Evolutionary conservation across 2,888 invertebrate species (phyloP).

Genomic region (Athalia circularis): DNA sequence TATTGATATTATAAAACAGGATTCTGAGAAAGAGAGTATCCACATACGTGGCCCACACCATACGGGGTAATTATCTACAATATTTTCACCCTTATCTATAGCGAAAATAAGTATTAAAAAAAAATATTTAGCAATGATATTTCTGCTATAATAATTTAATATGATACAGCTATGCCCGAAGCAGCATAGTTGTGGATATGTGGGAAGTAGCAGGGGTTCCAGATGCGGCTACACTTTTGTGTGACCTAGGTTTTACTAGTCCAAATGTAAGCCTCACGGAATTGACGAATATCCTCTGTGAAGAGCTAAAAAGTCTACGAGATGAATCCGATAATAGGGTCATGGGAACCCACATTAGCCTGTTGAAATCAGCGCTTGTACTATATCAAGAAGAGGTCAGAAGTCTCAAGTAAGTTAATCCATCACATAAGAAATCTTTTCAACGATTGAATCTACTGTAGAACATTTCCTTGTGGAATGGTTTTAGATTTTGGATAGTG

Average conservation of each 20-base stretch:
- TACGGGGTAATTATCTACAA: conserved; percentile 53
- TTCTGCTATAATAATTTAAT: no score
- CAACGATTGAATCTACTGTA: neutral
- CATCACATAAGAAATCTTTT: neutral
- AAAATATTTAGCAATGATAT: neutral
- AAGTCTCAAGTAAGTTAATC: conserved; percentile 75
- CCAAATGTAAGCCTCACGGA: conserved; percentile 79
- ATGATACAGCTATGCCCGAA: conserved; percentile 56
- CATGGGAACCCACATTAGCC: conserved; percentile 73
- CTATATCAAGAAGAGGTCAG: conserved; percentile 82
- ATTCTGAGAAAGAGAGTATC: conserved; percentile 56
- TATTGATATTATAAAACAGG: conserved; percentile 58
- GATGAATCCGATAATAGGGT: conserved; percentile 70
- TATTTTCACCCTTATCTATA: neutral
- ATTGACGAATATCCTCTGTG: conserved; percentile 82
- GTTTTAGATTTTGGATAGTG: conserved; percentile 27
- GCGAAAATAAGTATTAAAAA: neutral
- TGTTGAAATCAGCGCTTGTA: conserved; percentile 81
- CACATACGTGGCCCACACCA: conserved; percentile 60
- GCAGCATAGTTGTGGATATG: conserved; percentile 78
- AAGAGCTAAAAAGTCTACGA: conserved; percentile 77
- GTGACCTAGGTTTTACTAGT: conserved; percentile 81
- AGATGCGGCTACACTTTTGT: conserved; percentile 80
- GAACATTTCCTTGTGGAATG: neutral
- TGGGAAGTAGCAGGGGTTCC: conserved; percentile 84